A percentile compares a stretch with the other conserved stretches of the same genome.
Evolutionary conservation across 92 coral and sea anemone species (phyloP).

Genomic region (Chrysogorgia sp.): DNA sequence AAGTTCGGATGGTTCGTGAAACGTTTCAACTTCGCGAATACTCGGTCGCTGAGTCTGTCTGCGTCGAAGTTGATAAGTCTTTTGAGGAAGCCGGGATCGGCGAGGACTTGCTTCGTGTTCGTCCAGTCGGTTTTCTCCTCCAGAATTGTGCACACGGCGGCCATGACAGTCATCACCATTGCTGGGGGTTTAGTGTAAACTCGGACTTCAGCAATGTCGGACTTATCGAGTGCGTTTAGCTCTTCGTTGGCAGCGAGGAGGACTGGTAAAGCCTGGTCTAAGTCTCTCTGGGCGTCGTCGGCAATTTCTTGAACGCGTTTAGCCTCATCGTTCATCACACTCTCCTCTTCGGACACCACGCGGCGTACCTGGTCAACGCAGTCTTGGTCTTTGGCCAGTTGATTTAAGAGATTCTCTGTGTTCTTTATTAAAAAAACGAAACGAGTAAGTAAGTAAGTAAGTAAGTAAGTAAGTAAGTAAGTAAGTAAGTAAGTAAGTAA

Average conservation of each 20-base stretch:
- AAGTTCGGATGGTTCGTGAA: slow-evolving; percentile 95
- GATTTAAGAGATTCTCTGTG: slow-evolving; percentile 87
- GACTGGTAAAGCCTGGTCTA: slow-evolving; percentile 86
- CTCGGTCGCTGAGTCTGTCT: slow-evolving; percentile 84
- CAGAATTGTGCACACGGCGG: slow-evolving; percentile 88
- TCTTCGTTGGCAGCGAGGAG: slow-evolving; percentile 81
- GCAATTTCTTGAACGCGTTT: slow-evolving; percentile 83
- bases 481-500: too few species aligned
- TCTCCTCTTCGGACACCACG: slow-evolving; percentile 89
- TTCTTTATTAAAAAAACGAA: slow-evolving; percentile 67
- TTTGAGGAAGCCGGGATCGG: slow-evolving; percentile 87
- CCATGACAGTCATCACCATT: slow-evolving; percentile 95
- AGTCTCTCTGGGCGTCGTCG: slow-evolving; percentile 90
- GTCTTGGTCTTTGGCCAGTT: slow-evolving; percentile 92
- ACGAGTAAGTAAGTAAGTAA: too few species aligned
- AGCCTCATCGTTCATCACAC: slow-evolving; percentile 90
- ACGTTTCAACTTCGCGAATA: slow-evolving; percentile 36
- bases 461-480: too few species aligned
- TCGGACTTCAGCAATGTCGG: slow-evolving; percentile 98
- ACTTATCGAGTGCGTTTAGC: slow-evolving; percentile 86
- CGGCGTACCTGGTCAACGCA: slow-evolving; percentile 94
- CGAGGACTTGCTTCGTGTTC: slow-evolving; percentile 81
- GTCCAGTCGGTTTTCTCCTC: slow-evolving; percentile 98
- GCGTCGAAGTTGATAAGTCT: slow-evolving; percentile 83
- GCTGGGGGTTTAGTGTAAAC: slow-evolving; percentile 97